Evolutionary conservation across 2,113 vertebrate genomes (phyloP), one percentile per base, ranked within the genome.

Genomic region (Excalfactoria chinensis): DNA sequence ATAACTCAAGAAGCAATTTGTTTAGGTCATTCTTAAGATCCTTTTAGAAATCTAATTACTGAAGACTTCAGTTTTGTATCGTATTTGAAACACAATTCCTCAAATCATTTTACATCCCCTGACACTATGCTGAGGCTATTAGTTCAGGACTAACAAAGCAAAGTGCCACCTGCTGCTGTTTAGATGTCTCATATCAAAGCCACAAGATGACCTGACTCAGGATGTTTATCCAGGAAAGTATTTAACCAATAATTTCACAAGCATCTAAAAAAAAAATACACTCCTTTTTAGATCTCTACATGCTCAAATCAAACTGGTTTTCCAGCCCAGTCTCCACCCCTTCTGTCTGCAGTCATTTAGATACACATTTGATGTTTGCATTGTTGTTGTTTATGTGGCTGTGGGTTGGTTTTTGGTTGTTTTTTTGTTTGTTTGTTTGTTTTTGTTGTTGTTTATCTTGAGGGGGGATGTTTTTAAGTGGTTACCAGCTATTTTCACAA

Each of bases 111-210:
- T 44, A 41, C 40, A 4, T 43, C 40, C 49, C 32, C 12, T 76
- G 69, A 35, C 44, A 89, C n/a, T 21, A 53, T 62, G 63, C 37
- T 71, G 51, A 82, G 74, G 32, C 64, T 32, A 74, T 62, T 43
- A 94, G 70, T 69, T 93, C 76, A 85, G 26, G 23, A 56, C 15
- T 77, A 87, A 86, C 18, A 79, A 82, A 87, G 48, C 15, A 41
- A 91, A 59, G 23, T 67, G 13, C 28, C 28, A 76, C 26, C 53
- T 88, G 26, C 19, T 87, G 56, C 66, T 89, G 17, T 86, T 91
- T 67, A 68, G 28, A 70, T 79, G 13, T 70, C 37, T 87, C 46
- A 18, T 30, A 40, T 60, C 34, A 59, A 93, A 76, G 44, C 18
- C 64, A 28, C 75, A n/a, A 84, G 84, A 77, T 85, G 22, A 63